phyloP scores from a whole-genome alignment of 37 sponge, comb jelly and placozoan species.

The Dysidea cf. avara region DNA sequence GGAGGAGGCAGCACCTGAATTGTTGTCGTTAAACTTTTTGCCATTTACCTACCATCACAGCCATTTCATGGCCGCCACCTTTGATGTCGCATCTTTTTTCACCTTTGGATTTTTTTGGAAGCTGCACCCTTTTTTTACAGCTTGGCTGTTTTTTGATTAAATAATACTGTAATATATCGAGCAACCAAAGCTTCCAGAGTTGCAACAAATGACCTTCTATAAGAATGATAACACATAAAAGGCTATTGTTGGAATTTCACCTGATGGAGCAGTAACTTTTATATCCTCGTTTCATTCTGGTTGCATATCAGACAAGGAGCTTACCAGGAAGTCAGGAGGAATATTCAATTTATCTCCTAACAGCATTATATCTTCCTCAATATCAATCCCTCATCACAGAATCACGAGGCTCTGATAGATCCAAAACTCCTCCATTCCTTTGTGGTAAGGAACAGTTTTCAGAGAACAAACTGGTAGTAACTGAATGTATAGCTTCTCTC shows the following conservation, averaged over 20 bases:
- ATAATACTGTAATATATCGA: too few relatives aligned
- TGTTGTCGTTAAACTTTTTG: too few relatives aligned
- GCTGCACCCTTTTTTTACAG: too few relatives aligned
- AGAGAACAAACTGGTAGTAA: slow-evolving; percentile 23
- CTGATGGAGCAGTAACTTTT: too few relatives aligned
- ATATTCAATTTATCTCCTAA: slow-evolving; percentile 26
- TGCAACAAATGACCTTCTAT: slow-evolving; percentile 49
- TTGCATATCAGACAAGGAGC: slow-evolving; percentile 49
- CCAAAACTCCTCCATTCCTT: slow-evolving; percentile 63
- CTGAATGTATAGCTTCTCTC: slow-evolving; percentile 47
- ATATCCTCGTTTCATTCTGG: slow-evolving; percentile 33
- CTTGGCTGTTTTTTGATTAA: too few relatives aligned
- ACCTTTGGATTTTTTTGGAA: too few relatives aligned
- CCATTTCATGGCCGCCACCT: too few relatives aligned
- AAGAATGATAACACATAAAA: slow-evolving; percentile 57
- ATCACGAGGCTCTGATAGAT: slow-evolving; percentile 18
- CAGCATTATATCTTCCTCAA: slow-evolving; percentile 44
- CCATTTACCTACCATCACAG: too few relatives aligned
- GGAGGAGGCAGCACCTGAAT: too few relatives aligned
- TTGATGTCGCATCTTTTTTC: too few relatives aligned
- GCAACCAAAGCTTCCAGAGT: slow-evolving; percentile 28
- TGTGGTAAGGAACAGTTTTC: slow-evolving; percentile 35
- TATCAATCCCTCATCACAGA: slow-evolving; percentile 50
- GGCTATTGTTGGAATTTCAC: slow-evolving; percentile 41
- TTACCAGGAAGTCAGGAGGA: slow-evolving; percentile 30